Evolutionary conservation across 2,113 vertebrate species (phyloP).

Genomic region (Myodes glareolus): DNA sequence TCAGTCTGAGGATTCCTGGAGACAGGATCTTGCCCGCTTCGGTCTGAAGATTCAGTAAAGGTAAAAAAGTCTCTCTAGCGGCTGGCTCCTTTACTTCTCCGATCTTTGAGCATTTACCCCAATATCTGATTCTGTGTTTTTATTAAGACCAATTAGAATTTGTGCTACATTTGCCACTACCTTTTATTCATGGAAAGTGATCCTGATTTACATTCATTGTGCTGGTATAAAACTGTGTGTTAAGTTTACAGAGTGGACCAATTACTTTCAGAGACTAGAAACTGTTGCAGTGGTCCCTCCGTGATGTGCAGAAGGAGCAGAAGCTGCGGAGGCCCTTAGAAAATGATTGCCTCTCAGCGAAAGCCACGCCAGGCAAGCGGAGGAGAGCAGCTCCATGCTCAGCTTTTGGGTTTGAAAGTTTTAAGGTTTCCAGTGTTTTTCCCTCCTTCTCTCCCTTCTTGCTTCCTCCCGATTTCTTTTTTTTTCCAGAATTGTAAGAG

Average conservation of each 20-base stretch:
- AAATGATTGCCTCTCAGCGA: not conserved
- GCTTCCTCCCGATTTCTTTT: not conserved
- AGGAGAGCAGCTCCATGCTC: not conserved
- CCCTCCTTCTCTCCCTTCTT: not conserved
- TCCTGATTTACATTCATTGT: not conserved
- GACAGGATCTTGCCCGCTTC: no score
- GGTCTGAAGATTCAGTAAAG: no score
- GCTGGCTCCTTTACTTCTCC: no score
- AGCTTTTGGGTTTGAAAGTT: not conserved
- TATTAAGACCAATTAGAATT: no score
- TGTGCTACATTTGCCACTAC: not conserved
- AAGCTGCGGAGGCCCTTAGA: not conserved
- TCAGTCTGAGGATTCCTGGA: no score
- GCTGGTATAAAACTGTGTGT: constrained; percentile 13
- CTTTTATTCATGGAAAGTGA: constrained; percentile 44
- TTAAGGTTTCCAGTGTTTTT: not conserved
- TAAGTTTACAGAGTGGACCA: not conserved
- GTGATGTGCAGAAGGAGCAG: not conserved
- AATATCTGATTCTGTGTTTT: no score
- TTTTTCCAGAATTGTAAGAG: not conserved
- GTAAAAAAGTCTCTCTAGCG: no score
- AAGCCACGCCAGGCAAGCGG: not conserved
- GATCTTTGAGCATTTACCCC: no score
- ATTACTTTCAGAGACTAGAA: not conserved
- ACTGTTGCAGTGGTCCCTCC: not conserved